Conservation (phyloP, 2,888 invertebrate species). For the Euphydryas editha region DNA sequence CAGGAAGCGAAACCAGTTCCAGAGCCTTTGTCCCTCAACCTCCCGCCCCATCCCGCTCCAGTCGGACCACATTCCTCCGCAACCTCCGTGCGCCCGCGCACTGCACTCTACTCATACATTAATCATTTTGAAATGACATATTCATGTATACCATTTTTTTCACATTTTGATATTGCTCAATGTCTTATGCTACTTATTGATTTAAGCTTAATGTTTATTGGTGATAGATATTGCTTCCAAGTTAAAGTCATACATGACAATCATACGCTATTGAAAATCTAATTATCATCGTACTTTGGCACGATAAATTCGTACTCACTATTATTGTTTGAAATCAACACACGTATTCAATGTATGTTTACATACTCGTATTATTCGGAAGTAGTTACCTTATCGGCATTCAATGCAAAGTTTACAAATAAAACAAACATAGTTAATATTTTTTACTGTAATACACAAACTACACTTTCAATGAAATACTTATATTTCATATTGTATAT, state of each 20-base stretch:
- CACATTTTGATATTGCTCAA: neutral
- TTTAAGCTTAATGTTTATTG: slow-evolving; percentile 11
- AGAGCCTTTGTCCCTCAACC: slow-evolving; percentile 79
- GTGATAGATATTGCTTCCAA: slow-evolving; percentile 18
- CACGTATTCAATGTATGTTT: slow-evolving; percentile 42
- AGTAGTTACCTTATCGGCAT: slow-evolving; percentile 42
- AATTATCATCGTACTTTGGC: slow-evolving; percentile 35
- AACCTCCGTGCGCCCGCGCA: slow-evolving; percentile 73
- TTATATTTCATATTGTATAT: neutral
- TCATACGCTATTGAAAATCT: slow-evolving; percentile 27
- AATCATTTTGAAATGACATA: slow-evolving; percentile 37
- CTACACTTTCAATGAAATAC: neutral
- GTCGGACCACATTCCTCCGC: slow-evolving; percentile 76
- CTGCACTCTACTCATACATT: slow-evolving; percentile 48
- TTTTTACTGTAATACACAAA: slow-evolving; percentile 8
- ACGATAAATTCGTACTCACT: slow-evolving; percentile 29
- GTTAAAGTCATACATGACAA: slow-evolving; percentile 20
- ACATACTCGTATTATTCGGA: slow-evolving; percentile 36
- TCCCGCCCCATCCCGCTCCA: slow-evolving; percentile 57
- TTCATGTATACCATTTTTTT: neutral
- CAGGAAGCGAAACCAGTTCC: slow-evolving; percentile 83
- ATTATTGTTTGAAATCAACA: slow-evolving; percentile 36
- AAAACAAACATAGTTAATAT: slow-evolving; percentile 21
- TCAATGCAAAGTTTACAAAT: slow-evolving; percentile 37
- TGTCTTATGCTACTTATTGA: neutral